phyloP scores from a whole-genome alignment of 2,797 vertebrate species.

The Phoebastria nigripes region DNA sequence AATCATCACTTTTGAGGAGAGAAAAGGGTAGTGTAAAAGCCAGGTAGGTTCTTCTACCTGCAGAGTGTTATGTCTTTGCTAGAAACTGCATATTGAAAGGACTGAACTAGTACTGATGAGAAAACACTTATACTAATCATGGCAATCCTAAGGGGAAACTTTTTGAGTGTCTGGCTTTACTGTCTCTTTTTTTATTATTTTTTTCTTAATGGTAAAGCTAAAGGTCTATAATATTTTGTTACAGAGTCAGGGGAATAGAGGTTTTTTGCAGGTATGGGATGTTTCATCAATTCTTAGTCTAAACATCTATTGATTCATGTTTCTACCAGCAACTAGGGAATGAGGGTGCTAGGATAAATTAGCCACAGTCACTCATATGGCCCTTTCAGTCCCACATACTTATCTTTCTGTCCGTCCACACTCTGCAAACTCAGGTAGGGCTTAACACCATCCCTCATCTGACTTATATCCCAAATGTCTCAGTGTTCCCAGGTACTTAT shows the following conservation, averaged over 20 bases:
- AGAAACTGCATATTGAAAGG: not conserved
- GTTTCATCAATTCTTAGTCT: not conserved
- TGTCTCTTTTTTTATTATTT: not conserved
- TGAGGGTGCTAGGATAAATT: not conserved
- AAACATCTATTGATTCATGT: not conserved
- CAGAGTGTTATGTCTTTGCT: not conserved
- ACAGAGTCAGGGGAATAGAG: not conserved
- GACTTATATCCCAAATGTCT: not conserved
- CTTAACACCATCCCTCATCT: not conserved
- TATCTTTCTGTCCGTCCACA: not conserved
- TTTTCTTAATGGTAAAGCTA: not conserved
- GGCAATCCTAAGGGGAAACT: not conserved
- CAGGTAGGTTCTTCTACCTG: not conserved
- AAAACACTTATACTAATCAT: not conserved
- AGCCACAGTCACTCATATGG: accelerated
- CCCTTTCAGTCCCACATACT: not conserved
- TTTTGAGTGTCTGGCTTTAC: not conserved
- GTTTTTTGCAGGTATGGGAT: not conserved
- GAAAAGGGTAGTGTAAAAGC: not conserved
- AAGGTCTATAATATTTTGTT: not conserved
- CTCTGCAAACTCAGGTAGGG: not conserved
- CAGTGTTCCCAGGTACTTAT: not conserved
- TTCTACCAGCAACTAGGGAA: not conserved
- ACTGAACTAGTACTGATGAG: not conserved
- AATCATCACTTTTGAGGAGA: not conserved